Evolutionary conservation across 2,797 vertebrate species (phyloP), one percentile per base, ranked within the genome.

Genomic region (Oreochromis mossambicus): DNA sequence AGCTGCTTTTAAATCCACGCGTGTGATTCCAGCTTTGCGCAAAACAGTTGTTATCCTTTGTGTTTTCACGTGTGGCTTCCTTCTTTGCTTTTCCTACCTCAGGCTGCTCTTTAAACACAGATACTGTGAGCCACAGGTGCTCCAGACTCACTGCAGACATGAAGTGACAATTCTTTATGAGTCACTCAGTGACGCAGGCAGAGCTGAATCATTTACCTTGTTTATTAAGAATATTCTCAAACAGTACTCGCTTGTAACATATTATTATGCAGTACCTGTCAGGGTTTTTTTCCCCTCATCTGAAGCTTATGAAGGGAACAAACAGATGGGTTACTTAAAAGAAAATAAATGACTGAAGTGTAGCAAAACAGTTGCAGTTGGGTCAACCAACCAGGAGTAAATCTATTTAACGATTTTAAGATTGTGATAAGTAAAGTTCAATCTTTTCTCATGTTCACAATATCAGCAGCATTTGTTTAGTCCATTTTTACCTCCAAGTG

Each of bases 111-210:
- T 83, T 86, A 81, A 89, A 83, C 21, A 75, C 19, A 0, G 29
- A 76, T 11, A 29, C 63, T 50, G 48, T 34, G 89, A 93, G 88
- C 83, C 84, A 87, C 91, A 94, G 91, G 95, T 94, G 91, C 81
- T 89, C 32, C 79, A 83, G 80, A 84, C 76, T 79, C 43, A 48
- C 80, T 38, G 55, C 63, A 78, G 87, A 89, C 87, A 79, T 78
- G 58, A 46, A 61, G 80, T 79, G 79, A 81, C 52, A 19, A n/a
- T 50, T 78, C 34, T 36, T 41, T 43, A 26, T 94, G 93, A 95
- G 88, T 95, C 93, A 95, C 78, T 3, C 52, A 11, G 43, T 90
- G 87, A 92, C 70, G 84, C 81, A 79, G 84, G 61, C 78, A 7
- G 51, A 54, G 70, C 75, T 87, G 85, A 91, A 77, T 89, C 80